Percentiles rank a stretch among this genome's conserved stretches.
Evolutionary conservation across 2,797 vertebrate genomes (phyloP).

Genomic region (Phalanger gymnotis): DNA sequence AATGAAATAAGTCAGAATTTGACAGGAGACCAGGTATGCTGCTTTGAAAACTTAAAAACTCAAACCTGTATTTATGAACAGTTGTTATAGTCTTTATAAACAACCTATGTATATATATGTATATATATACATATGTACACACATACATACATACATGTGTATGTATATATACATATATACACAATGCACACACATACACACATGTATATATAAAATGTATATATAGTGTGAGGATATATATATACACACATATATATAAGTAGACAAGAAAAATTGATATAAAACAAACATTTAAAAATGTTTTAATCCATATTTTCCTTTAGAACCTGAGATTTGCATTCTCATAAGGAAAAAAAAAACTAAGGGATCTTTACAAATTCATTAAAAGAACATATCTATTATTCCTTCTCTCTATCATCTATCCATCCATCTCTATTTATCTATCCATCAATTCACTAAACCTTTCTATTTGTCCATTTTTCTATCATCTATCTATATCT

Average conservation of each 20-base stretch:
- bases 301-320: too few relatives aligned
- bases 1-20: not conserved
- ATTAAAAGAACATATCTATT: not conserved
- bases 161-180: too few relatives aligned
- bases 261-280: not conserved
- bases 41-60: not conserved
- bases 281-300: not conserved
- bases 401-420: not conserved
- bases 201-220: too few relatives aligned
- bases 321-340: not conserved
- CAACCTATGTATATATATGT: not conserved
- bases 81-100: not conserved
- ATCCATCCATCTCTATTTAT: not conserved
- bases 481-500: too few relatives aligned
- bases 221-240: too few relatives aligned
- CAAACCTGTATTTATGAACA: not conserved
- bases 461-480: rapidly evolving
- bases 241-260: too few relatives aligned
- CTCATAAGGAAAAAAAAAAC: too few relatives aligned
- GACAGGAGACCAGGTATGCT: not conserved
- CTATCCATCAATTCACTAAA: not conserved
- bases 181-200: too few relatives aligned
- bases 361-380: not conserved
- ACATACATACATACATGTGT: too few relatives aligned
- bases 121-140: too few relatives aligned